These are phyloP conservation scores for Pseudochromis fuscus DNA, from an alignment of 2,797 vertebrate species.

Conservation along the genomic window DNA sequence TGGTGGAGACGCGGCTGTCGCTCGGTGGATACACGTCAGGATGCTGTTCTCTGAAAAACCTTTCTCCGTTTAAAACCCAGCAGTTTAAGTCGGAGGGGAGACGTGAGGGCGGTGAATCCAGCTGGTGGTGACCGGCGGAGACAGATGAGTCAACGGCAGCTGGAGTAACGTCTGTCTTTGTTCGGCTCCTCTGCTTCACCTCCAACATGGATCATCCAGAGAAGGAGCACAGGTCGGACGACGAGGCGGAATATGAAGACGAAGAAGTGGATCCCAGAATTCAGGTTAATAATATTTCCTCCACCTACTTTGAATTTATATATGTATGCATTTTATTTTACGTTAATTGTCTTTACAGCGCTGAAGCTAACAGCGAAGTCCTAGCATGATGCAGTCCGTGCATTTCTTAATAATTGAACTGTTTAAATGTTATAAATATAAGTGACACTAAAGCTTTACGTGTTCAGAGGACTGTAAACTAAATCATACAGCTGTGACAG, in stretches of 20 bases:
- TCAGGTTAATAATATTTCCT: conserved; percentile 83
- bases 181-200: conserved; percentile 58
- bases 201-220: conserved; percentile 79
- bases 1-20: not conserved
- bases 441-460: not conserved
- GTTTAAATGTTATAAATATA: not conserved
- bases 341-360: not conserved
- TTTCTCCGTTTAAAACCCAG: not conserved
- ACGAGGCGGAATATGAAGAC: conserved; percentile 86
- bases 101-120: not conserved
- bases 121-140: not conserved
- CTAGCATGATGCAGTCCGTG: conserved; percentile 5
- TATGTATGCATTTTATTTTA: not conserved
- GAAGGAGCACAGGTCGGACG: conserved; percentile 79
- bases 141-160: conserved; percentile 20
- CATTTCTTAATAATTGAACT: not conserved
- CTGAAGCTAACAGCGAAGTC: conserved; percentile 28
- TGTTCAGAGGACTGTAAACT: not conserved
- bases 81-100: not conserved
- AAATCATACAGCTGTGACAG: not conserved
- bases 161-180: conserved; percentile 60
- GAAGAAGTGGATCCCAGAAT: conserved; percentile 96
- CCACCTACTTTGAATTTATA: not conserved
- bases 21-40: not conserved
- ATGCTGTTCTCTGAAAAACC: not conserved